These are phyloP conservation scores for Ctena decussata DNA, from an alignment of 2,888 invertebrate species.

Conservation along the genomic window DNA sequence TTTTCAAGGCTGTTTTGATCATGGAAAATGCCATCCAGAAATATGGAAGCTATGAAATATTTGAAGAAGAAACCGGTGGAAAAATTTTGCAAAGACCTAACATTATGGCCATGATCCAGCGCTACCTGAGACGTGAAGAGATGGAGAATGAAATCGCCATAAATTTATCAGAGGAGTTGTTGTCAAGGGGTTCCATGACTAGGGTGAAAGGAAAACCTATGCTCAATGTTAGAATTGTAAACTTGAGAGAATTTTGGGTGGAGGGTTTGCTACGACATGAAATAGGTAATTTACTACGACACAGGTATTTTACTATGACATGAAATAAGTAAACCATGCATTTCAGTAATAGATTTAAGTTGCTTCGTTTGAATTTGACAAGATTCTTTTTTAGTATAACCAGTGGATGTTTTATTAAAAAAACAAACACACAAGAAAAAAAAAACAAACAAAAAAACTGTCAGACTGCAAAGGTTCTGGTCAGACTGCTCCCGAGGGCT, in stretches of 20 bases:
- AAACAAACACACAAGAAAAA: too few relatives aligned
- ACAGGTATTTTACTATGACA: too few relatives aligned
- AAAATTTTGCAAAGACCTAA: slow-evolving; percentile 73
- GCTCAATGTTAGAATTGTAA: slow-evolving; percentile 81
- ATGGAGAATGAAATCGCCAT: slow-evolving; percentile 74
- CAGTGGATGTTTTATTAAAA: too few relatives aligned
- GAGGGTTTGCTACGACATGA: slow-evolving; percentile 84
- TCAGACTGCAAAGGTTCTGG: too few relatives aligned
- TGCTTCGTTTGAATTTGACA: too few relatives aligned
- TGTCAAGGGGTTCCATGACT: slow-evolving; percentile 84
- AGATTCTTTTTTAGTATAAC: too few relatives aligned
- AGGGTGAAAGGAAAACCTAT: slow-evolving; percentile 79
- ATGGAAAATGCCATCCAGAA: slow-evolving; percentile 78
- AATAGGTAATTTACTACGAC: slow-evolving; percentile 73
- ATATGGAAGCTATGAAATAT: slow-evolving; percentile 82
- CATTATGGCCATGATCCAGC: slow-evolving; percentile 75
- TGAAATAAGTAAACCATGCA: too few relatives aligned
- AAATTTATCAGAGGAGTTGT: slow-evolving; percentile 80
- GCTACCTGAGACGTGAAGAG: slow-evolving; percentile 77
- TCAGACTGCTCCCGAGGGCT: too few relatives aligned
- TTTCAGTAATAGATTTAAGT: too few relatives aligned
- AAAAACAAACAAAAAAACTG: too few relatives aligned
- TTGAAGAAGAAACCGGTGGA: slow-evolving; percentile 82
- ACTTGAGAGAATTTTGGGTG: slow-evolving; percentile 82
- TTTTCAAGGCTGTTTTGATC: slow-evolving; percentile 81